Percentiles rank a stretch among this genome's conserved stretches.
Evolutionary conservation across 1,140 invertebrate genomes (phyloP).

Genomic region (Nasonia vitripennis): DNA sequence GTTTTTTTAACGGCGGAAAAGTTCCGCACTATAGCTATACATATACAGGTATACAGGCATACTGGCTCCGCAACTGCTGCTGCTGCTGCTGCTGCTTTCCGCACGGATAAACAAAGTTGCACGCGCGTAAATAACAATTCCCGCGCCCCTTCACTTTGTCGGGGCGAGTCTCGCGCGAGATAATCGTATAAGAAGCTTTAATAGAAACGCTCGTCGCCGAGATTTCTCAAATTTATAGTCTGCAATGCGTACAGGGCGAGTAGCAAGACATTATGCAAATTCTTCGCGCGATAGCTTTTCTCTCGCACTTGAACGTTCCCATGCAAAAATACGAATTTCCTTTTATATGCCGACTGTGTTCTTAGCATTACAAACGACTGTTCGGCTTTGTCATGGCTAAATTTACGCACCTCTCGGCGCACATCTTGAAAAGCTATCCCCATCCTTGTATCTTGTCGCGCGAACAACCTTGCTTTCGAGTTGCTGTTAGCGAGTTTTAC

Average conservation of each 20-base stretch:
- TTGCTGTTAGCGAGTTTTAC: too few species aligned
- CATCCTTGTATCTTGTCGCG: too few species aligned
- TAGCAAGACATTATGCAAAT: too few species aligned
- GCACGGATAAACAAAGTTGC: background rate
- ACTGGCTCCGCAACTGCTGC: too few species aligned
- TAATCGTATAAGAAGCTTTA: background rate
- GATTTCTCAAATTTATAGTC: slow-evolving; percentile 26
- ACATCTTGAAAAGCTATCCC: too few species aligned
- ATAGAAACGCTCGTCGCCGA: slow-evolving; percentile 5
- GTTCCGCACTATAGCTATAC: too few species aligned
- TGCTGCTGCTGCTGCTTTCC: background rate
- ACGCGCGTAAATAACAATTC: background rate
- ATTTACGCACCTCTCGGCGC: too few species aligned
- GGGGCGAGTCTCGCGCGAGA: background rate
- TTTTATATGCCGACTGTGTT: background rate
- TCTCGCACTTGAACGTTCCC: slow-evolving; percentile 5
- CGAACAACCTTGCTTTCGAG: too few species aligned
- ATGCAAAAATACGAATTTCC: slow-evolving; percentile 28
- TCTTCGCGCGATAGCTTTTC: background rate
- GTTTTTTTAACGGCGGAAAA: too few species aligned
- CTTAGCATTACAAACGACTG: slow-evolving; percentile 9
- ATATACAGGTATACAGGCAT: background rate
- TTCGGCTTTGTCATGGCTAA: background rate
- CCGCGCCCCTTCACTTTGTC: background rate
- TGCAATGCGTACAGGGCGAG: background rate